phyloP scores from a whole-genome alignment of 2,113 vertebrate genomes.

The Halcyon malimbica region DNA sequence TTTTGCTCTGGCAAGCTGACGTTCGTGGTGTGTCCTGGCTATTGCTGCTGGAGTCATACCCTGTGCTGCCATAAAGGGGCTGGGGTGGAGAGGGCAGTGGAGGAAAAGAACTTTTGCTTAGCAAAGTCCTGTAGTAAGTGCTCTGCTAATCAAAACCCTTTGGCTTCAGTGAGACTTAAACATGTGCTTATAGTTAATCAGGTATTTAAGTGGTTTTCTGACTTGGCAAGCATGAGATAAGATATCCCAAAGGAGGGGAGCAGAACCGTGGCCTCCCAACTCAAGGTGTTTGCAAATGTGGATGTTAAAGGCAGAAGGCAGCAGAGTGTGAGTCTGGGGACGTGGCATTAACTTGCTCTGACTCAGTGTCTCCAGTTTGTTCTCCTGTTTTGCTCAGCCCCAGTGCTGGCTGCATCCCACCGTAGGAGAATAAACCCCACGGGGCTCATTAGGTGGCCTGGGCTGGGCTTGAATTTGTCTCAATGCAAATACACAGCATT shows the following conservation, averaged over 20 bases:
- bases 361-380: neutral
- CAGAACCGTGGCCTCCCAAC: neutral
- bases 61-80: neutral
- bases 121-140: neutral
- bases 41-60: accelerated
- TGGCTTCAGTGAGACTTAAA: neutral
- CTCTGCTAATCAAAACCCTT: neutral
- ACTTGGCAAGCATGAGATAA: neutral
- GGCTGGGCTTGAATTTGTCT: neutral
- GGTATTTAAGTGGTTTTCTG: conserved; percentile 42
- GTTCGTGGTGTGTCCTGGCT: neutral
- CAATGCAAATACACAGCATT: neutral
- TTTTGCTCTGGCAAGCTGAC: neutral
- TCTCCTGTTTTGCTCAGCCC: neutral
- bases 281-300: neutral
- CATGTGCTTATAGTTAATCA: conserved; percentile 43
- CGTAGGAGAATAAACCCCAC: neutral
- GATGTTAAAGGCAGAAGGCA: neutral
- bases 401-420: neutral
- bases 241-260: neutral
- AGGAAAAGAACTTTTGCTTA: neutral
- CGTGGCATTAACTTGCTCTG: neutral
- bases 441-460: neutral
- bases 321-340: neutral
- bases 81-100: neutral